phyloP scores from a whole-genome alignment of 2,113 vertebrate species.

The Abramis brama region DNA sequence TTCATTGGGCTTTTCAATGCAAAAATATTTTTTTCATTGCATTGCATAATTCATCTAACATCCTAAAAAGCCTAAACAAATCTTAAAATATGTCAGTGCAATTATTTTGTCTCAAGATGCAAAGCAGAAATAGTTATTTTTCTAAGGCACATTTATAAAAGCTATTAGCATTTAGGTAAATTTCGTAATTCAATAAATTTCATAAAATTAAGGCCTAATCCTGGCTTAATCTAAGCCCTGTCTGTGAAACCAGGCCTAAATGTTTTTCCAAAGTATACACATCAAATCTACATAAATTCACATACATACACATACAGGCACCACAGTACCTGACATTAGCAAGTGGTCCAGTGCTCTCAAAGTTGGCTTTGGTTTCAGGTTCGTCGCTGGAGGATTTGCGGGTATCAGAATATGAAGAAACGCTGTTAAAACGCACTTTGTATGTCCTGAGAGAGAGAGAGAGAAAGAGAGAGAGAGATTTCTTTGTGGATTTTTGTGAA shows the following conservation, averaged over 20 bases:
- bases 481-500: constrained; percentile 1
- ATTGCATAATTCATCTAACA: neutral
- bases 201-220: too few species aligned
- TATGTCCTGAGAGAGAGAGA: constrained; percentile 83
- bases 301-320: neutral
- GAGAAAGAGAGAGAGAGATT: constrained; percentile 11
- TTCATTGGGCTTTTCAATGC: neutral
- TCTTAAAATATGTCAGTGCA: neutral
- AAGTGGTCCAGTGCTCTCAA: constrained; percentile 92
- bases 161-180: too few species aligned
- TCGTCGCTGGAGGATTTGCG: constrained; percentile 90
- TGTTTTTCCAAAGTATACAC: too few species aligned
- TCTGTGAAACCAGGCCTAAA: too few species aligned
- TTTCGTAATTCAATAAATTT: too few species aligned
- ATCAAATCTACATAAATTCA: too few species aligned
- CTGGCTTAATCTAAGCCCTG: too few species aligned
- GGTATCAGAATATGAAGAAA: constrained; percentile 93
- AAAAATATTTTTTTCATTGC: neutral
- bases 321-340: constrained; percentile 91
- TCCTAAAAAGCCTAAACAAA: neutral
- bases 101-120: too few species aligned
- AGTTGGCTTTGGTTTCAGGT: constrained; percentile 86
- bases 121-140: too few species aligned
- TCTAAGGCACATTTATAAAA: too few species aligned
- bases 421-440: constrained; percentile 97